Conservation (phyloP, 2,113 vertebrate species). For the Rattus norvegicus region GRCr8 NC_086028.1:8674501-8675000, state of each 20-base stretch:
- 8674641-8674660: not conserved
- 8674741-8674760: rapidly evolving
- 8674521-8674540: not conserved
- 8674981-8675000: too few species aligned
- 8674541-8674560: not conserved
- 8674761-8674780: not conserved
- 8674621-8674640: not conserved
- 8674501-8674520: not conserved
- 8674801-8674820: not conserved
- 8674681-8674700: not conserved
- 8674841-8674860: not conserved
- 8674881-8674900: too few species aligned
- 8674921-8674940: not conserved
- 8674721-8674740: too few species aligned
- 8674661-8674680: not conserved
- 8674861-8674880: not conserved
- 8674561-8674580: not conserved
- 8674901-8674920: not conserved
- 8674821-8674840: not conserved
- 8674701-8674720: not conserved
- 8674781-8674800: not conserved
- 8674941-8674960: too few species aligned
- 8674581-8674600: not conserved
- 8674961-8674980: too few species aligned
- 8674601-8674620: not conserved